phyloP scores from a whole-genome alignment of 2,797 vertebrate species.

The Gobio occitaniae region DNA sequence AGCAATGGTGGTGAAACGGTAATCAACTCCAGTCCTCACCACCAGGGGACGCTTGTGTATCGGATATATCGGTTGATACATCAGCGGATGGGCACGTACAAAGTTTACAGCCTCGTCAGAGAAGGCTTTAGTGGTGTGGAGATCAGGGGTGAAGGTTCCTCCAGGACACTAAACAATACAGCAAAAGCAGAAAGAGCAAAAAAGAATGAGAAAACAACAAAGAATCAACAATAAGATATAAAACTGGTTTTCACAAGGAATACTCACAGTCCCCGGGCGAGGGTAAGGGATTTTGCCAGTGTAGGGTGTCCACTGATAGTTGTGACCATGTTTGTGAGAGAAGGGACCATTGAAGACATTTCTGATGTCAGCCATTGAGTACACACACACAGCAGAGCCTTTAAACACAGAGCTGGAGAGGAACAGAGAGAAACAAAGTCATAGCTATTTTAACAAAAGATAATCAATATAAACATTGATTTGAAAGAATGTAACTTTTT shows the following conservation, averaged over 20 bases:
- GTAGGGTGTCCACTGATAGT: slow-evolving; percentile 77
- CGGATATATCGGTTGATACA: slow-evolving; percentile 87
- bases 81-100: slow-evolving; percentile 86
- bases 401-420: slow-evolving; percentile 76
- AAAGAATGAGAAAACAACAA: background rate
- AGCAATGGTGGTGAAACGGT: slow-evolving; percentile 87
- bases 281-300: slow-evolving; percentile 78
- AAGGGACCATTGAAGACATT: slow-evolving; percentile 79
- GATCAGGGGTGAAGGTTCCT: slow-evolving; percentile 86
- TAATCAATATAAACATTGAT: slow-evolving; percentile 2
- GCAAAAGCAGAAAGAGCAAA: background rate
- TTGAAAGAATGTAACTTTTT: background rate
- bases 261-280: slow-evolving; percentile 76
- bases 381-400: slow-evolving; percentile 79
- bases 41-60: slow-evolving; percentile 87
- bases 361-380: slow-evolving; percentile 77
- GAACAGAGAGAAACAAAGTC: background rate
- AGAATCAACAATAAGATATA: background rate
- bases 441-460: background rate
- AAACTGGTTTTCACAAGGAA: background rate
- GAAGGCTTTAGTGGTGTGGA: slow-evolving; percentile 88
- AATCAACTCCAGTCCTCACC: slow-evolving; percentile 86
- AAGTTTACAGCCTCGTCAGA: slow-evolving; percentile 91
- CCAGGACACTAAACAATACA: slow-evolving; percentile 81
- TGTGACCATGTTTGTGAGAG: slow-evolving; percentile 78